Base-by-base conservation (phyloP, 2,797 vertebrate genomes). In the Fringilla coelebs region DNA sequence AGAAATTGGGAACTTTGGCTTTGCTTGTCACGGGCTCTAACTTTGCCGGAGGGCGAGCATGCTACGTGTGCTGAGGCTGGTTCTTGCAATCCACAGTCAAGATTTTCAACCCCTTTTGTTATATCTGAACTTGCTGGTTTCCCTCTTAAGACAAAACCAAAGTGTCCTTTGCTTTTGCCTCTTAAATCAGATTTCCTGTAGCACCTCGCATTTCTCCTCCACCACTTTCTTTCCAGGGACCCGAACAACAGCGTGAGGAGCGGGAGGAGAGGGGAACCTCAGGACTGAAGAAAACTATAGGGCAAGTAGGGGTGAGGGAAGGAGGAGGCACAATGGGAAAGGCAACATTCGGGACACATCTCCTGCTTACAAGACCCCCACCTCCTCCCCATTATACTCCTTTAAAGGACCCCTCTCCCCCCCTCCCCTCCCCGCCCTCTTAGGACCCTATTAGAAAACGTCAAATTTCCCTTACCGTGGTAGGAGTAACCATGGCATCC, bases 401-500 rank as follows among this genome's bases (percentile, higher is more conserved):
- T 88, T 78, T 86, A 86, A 91, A 94, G 85, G 77, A 87, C 20
- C 36, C 21, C 65, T 83, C 77, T 74, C 62, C 48, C 66, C 74
- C 60, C 43, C 58, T 29, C 34, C 34, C 68, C 85, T 82, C 58
- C 72, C 84, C 81, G 60, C 89, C 90, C 95, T 93, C 97, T 92
- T 92, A 94, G 88, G 92, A 94, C 94, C 93, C 85, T 65, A 24
- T 86, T 90, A 87, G 91, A 94, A 96, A 94, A 91, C 43, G 91
- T 96, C 95, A 94, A 86, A 92, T 93, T 90, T 94, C 91, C 82
- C 98, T 98, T 98, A 98, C 98, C 98, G 98, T 98, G 98, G 97
- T 95, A 97, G 96, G 96, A 98, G 97, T 98, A 98, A 98, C 98
- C 98, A 98, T 98, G 98, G 98, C 98, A 98, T 98, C 97, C 96